phyloP scores from a whole-genome alignment of 2,797 vertebrate genomes.

The Cirrhinus mrigala region DNA sequence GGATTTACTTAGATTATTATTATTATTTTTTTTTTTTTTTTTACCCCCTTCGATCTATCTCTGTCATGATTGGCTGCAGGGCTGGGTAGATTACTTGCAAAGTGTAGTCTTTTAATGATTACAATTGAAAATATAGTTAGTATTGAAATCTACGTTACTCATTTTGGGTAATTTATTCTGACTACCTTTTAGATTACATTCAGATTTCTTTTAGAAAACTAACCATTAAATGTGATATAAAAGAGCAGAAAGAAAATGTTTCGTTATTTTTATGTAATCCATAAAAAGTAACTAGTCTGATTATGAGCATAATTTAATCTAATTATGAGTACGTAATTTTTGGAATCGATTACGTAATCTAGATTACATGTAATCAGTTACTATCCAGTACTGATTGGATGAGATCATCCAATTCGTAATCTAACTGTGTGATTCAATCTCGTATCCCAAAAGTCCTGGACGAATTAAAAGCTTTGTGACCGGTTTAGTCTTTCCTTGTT shows the following conservation, averaged over 20 bases:
- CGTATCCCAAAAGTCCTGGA: neutral
- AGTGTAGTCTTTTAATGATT: neutral
- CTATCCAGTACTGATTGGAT: slow-evolving; percentile 21
- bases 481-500: slow-evolving; percentile 10
- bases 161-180: neutral
- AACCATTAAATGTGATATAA: neutral
- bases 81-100: neutral
- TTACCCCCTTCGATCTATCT: neutral
- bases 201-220: neutral
- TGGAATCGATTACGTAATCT: neutral
- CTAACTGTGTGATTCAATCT: slow-evolving; percentile 9
- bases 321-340: neutral
- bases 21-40: no score
- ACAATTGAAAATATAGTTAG: neutral
- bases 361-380: neutral
- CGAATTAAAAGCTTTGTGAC: slow-evolving; percentile 19
- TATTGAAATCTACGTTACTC: neutral
- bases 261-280: no score
- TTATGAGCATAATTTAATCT: no score
- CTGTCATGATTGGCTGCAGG: no score
- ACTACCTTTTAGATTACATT: neutral
- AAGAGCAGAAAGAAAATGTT: no score
- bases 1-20: neutral
- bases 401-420: neutral
- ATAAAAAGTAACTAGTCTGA: no score